Conservation (phyloP, 2,888 invertebrate species). For the Ptycholaimellus sp. region DNA sequence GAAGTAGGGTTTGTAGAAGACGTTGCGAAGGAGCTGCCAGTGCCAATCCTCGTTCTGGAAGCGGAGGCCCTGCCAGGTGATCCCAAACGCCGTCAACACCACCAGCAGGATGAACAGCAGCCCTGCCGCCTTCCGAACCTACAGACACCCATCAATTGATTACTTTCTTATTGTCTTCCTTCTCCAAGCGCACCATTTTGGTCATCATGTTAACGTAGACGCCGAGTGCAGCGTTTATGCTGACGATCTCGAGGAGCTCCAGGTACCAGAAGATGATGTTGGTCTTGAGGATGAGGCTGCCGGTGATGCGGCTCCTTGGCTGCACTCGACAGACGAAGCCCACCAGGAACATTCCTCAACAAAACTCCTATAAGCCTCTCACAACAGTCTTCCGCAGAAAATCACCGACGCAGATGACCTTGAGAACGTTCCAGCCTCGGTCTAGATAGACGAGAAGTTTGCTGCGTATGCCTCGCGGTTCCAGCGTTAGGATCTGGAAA, state of each 20-base stretch:
- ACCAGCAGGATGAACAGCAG: slow-evolving; percentile 83
- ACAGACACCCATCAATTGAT: slow-evolving; percentile 3
- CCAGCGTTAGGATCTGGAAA: too few relatives aligned
- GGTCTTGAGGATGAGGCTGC: slow-evolving; percentile 52
- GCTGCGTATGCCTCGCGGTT: too few relatives aligned
- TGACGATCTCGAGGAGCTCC: slow-evolving; percentile 73
- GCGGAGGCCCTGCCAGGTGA: slow-evolving; percentile 70
- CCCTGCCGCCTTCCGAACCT: slow-evolving; percentile 65
- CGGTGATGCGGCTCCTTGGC: slow-evolving; percentile 26
- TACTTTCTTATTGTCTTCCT: slow-evolving; percentile 2
- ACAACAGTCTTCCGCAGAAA: too few relatives aligned
- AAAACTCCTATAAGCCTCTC: too few relatives aligned
- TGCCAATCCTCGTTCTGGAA: slow-evolving; percentile 64
- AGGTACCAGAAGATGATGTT: slow-evolving; percentile 35
- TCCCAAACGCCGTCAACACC: slow-evolving; percentile 84
- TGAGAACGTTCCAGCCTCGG: too few relatives aligned
- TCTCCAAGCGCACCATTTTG: slow-evolving; percentile 59
- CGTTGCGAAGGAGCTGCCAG: slow-evolving; percentile 68
- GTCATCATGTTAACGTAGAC: slow-evolving; percentile 98
- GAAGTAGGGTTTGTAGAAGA: slow-evolving; percentile 85
- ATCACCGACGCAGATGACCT: too few relatives aligned
- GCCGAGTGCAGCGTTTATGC: slow-evolving; percentile 76
- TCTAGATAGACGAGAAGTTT: too few relatives aligned
- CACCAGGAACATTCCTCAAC: too few relatives aligned
- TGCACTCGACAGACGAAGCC: slow-evolving; percentile 3